Evolutionary conservation across 2,113 vertebrate genomes (phyloP).

Genomic region (Gallinago jamesoni): DNA sequence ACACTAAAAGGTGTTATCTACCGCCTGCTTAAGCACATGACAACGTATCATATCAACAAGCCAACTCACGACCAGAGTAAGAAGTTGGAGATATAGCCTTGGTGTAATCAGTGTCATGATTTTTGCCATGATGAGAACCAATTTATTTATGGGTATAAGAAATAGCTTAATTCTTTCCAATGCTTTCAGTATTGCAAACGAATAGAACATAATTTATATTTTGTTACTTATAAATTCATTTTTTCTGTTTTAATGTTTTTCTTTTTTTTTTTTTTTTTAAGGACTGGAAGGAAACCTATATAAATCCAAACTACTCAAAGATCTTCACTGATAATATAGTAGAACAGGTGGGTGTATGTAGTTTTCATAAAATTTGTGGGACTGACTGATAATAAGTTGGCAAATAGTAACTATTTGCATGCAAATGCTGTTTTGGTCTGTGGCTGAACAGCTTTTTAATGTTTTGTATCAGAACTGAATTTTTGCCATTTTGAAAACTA

Average conservation of each 20-base stretch:
- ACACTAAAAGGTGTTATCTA: background rate
- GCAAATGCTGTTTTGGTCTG: background rate
- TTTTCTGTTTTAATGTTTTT: background rate
- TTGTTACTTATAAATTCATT: background rate
- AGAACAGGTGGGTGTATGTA: constrained; percentile 83
- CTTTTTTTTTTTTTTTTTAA: constrained; percentile 61
- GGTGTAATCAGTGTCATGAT: background rate
- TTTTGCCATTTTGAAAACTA: background rate
- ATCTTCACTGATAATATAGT: constrained; percentile 94
- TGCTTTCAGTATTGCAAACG: background rate
- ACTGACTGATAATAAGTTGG: background rate
- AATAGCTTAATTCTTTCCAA: background rate
- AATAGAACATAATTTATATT: background rate
- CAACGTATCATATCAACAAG: background rate
- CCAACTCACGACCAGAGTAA: background rate
- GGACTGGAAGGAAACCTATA: constrained; percentile 99
- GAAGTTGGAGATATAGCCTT: background rate
- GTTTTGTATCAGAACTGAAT: background rate
- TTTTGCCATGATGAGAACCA: background rate
- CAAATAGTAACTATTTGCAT: background rate
- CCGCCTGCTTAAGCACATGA: background rate
- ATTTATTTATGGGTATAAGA: background rate
- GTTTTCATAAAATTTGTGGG: background rate
- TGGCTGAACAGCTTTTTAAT: background rate
- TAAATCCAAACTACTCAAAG: constrained; percentile 89